Evolutionary conservation across 1,140 invertebrate species (phyloP), one percentile per base, ranked within the genome.

Genomic region (Trichonephila clavata): DNA sequence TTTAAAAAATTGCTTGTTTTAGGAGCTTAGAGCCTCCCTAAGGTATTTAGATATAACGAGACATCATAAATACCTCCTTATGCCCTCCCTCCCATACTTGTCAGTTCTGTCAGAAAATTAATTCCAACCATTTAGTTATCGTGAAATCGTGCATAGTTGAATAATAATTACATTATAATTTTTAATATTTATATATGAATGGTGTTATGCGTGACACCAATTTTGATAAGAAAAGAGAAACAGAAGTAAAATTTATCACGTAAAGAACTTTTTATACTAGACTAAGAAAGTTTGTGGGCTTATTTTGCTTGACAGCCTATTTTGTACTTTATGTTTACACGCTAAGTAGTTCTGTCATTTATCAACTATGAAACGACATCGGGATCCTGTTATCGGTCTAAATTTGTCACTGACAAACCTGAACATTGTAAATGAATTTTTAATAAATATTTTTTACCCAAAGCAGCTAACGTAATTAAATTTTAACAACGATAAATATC

Each of bases 111-210:
- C 71, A 27, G 71, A 7, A 39, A 39, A 77, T 77, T 77, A 77
- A 77, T 77, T 77, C 71, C 32, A 24, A 24, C 27, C 71, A 77
- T 27, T 77, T 77, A 18, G 27, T 32, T 77, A 77, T 77, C 71
- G 5, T 14, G 13, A 39, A 77, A 77, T 77, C 71, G 32, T 16
- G 14, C 14, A 27, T 16, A 32, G 14, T 39, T 18, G 16, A 27
- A 18, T 32, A 14, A 77, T 77, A 77, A 77, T 77, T 77, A 21
- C 27, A 39, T 77, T 77, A 77, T 77, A 77, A 77, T 77, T 77
- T 77, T 27, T 77, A 77, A 77, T 77, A 77, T 18, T 39, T 27
- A 7, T 77, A 27, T 77, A 6, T 18, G 61, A 16, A 21, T 50
- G 61, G 5, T 63, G 14, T 63, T 63, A 50, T 50, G 16, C 61